A percentile compares a stretch with the other conserved stretches of the same genome.
Conservation (phyloP, 2,888 invertebrate genomes). For the Plebejus argus region DNA sequence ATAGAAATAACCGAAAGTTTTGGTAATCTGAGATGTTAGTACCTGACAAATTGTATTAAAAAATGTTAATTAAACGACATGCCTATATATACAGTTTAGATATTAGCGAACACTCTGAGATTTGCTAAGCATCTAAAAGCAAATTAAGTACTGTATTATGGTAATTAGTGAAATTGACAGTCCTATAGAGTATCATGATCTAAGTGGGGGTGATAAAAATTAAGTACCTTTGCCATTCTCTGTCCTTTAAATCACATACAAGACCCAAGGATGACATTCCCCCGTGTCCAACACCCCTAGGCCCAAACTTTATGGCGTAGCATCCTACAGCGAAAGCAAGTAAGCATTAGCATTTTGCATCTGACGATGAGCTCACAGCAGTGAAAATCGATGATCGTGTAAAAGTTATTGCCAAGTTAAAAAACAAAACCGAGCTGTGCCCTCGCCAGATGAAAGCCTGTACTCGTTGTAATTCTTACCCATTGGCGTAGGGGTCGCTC, state of each 20-base stretch:
- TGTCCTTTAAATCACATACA: conserved; percentile 91
- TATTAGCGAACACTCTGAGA: conserved; percentile 28
- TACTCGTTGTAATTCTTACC: conserved; percentile 80
- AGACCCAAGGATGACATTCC: conserved; percentile 92
- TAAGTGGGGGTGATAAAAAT: conserved; percentile 49
- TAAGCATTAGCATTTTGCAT: conserved; percentile 62
- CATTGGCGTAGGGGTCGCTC: conserved; percentile 92
- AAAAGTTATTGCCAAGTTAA: conserved; percentile 34
- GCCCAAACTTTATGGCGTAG: conserved; percentile 97
- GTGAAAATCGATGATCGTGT: conserved; percentile 36
- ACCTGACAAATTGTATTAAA: conserved; percentile 26
- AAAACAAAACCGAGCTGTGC: conserved; percentile 54
- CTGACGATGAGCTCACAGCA: conserved; percentile 62
- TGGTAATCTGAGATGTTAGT: conserved; percentile 70
- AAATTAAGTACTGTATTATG: conserved; percentile 45
- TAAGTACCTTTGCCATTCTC: conserved; percentile 86
- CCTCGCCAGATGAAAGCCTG: conserved; percentile 65
- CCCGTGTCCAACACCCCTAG: conserved; percentile 95
- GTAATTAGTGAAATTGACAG: conserved; percentile 45
- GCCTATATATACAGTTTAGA: conserved; percentile 29
- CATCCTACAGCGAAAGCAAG: conserved; percentile 87
- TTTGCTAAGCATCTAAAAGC: conserved; percentile 42
- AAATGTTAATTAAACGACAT: conserved; percentile 41
- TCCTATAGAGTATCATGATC: conserved; percentile 53
- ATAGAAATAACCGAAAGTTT: conserved; percentile 77